Base-by-base conservation (phyloP, 2,888 invertebrate species). In the Eurois occulta region DNA sequence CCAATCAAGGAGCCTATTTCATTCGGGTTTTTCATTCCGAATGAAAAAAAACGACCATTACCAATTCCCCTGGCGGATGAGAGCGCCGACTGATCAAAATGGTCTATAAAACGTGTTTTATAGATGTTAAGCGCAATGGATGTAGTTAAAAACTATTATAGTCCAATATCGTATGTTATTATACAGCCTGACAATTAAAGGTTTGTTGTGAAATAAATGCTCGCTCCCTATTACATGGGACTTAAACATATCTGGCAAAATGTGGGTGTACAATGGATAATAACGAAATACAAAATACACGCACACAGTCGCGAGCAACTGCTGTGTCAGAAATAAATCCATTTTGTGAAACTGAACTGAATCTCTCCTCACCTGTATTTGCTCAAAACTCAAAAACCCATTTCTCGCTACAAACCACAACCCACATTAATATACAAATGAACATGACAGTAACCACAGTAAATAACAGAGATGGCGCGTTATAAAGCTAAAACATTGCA, bases 401-500 rank as follows among this genome's bases (percentile, higher is more conserved):
- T 70, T 46, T 10, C 10, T 62, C 60, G 52, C 28, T 1, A 11
- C 43, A n/a, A 67, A 85, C 55, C 21, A 78, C 24, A 55, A 16
- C n/a, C 35, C 21, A 70, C 73, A 74, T 80, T n/a, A 65, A 65
- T 71, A 48, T 24, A 68, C 55, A 69, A 72, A 68, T 24, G n/a
- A 81, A 84, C 81, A 75, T 28, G 75, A 65, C 71, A 60, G 48
- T 28, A 62, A 67, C 24, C 70, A 46, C 68, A 35, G 38, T 35
- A 68, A 62, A 46, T 73, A 68, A 73, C 13, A 48, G 6, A 64
- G 24, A 76, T 18, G n/a, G 69, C 38, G 38, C 67, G 38, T 77
- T 72, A 80, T 62, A 77, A 84, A 78, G 83, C 70, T 83, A 77
- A 75, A 83, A 78, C 75, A 58, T 80, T 69, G 55, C 75, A 46